Evolutionary conservation across 1,140 invertebrate species (phyloP), one percentile per base, ranked within the genome.

Genomic region (Homarus americanus): DNA sequence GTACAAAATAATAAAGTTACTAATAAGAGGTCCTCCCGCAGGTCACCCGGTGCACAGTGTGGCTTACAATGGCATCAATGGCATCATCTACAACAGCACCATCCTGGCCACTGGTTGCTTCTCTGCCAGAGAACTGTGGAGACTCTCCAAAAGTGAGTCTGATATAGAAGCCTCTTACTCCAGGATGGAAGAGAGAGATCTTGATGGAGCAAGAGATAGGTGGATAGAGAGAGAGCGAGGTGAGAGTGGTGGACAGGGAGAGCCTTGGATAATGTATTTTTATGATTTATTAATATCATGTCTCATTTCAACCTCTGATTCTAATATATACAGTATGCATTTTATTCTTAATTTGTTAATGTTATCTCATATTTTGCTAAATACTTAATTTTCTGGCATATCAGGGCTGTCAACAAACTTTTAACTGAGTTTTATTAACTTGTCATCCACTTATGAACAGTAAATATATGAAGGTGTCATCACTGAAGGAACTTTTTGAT

Each of bases 81-180:
- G 98, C 94, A 98, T 99, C 94, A 97, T 98, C 94, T 98, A 98
- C 96, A 99, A 99, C 96, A 98, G 99, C 96, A 99, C 98, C 94
- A 99, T 99, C 95, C 96, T 99, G 96, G 98, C 98, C 93, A 99
- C 98, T 93, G 98, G 98, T 94, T 98, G 99, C 94, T 99, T 99
- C 96, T 98, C 98, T 94, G 99, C 98, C 92, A 97, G 98, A 95
- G 98, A 99, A 96, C 96, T 99, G 94, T 98, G 98, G 97, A 97
- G 97, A 95, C 96, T 98, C 94, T 98, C 98, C 94, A 98, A 98
- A 98, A 97, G 98, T 98, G 96, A 95, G 95, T 93, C 72, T 20
- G 58, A 69, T 40, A 34, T 83, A 3, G 40, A 66, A 40, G 84
- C 28, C 36, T 49, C 75, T 75, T 75, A 36, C 75, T 53, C 84